phyloP scores from a whole-genome alignment of 1,140 invertebrate genomes.

The Bombus breviceps region DNA sequence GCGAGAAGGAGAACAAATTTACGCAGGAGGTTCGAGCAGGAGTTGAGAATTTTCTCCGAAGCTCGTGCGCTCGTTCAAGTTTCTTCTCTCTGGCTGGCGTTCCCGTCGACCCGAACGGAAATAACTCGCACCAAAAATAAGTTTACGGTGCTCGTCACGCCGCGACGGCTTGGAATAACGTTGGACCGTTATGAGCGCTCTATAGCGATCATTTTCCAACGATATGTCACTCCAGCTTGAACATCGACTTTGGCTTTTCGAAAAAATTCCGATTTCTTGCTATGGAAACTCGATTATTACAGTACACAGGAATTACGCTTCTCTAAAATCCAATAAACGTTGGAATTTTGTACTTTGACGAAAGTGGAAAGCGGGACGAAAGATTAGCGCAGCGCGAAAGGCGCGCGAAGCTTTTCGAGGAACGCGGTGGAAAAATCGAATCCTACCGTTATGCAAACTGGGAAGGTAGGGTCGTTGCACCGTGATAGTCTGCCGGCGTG shows the following conservation, averaged over 20 bases:
- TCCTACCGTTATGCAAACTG: conserved; percentile 41
- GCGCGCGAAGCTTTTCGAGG: background rate
- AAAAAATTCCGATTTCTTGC: background rate
- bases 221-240: background rate
- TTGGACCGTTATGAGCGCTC: conserved; percentile 54
- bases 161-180: conserved; percentile 74
- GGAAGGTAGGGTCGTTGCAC: conserved; percentile 54
- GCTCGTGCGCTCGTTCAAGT: conserved; percentile 35
- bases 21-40: conserved; percentile 14
- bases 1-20: background rate
- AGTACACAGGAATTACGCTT: fast-evolving
- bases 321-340: too few species aligned
- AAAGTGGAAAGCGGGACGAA: background rate
- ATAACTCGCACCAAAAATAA: conserved; percentile 79
- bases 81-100: conserved; percentile 54
- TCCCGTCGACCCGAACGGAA: conserved; percentile 69
- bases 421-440: conserved; percentile 28
- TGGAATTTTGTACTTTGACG: too few species aligned
- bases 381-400: background rate
- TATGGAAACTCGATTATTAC: too few species aligned
- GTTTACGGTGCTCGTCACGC: conserved; percentile 73
- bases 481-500: conserved; percentile 8
- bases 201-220: background rate
- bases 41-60: conserved; percentile 36
- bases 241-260: background rate